These are phyloP conservation scores for Mamestra configurata DNA, from an alignment of 1,140 invertebrate genomes.

Conservation along the genomic window DNA sequence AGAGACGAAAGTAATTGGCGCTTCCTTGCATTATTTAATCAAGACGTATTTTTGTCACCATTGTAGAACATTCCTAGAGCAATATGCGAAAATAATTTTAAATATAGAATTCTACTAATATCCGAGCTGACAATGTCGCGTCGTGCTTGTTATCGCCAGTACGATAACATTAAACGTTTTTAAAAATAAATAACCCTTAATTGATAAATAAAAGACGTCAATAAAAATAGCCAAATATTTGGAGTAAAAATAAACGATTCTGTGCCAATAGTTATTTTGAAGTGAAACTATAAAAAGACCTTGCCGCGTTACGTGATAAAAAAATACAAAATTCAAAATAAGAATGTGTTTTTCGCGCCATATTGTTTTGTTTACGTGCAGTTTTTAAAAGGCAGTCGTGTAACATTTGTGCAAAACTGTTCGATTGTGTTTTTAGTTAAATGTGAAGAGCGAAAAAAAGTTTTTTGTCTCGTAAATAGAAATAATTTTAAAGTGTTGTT, in stretches of 20 bases:
- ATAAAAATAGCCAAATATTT: background rate
- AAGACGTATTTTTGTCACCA: constrained; percentile 47
- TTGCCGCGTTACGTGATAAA: constrained; percentile 24
- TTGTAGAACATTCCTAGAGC: constrained; percentile 67
- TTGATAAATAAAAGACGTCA: background rate
- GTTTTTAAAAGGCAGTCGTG: constrained; percentile 1
- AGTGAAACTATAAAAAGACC: background rate
- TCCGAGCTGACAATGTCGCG: constrained; percentile 76
- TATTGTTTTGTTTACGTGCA: constrained; percentile 11
- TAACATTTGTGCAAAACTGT: background rate
- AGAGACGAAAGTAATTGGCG: background rate
- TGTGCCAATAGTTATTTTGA: constrained; percentile 25
- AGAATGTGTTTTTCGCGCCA: constrained; percentile 30
- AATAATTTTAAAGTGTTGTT: background rate
- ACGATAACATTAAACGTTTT: constrained; percentile 56
- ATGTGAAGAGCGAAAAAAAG: constrained; percentile 5
- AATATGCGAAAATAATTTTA: constrained; percentile 81
- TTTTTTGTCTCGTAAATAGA: background rate
- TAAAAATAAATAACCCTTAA: constrained; percentile 46
- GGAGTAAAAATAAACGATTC: constrained; percentile 5
- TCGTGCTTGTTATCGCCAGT: constrained; percentile 68
- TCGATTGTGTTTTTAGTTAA: background rate
- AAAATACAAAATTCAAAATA: constrained; percentile 45
- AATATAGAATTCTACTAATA: constrained; percentile 82
- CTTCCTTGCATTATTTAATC: background rate